These are phyloP conservation scores for Nibea coibor DNA, from an alignment of 2,113 vertebrate species.

Conservation along the genomic window DNA sequence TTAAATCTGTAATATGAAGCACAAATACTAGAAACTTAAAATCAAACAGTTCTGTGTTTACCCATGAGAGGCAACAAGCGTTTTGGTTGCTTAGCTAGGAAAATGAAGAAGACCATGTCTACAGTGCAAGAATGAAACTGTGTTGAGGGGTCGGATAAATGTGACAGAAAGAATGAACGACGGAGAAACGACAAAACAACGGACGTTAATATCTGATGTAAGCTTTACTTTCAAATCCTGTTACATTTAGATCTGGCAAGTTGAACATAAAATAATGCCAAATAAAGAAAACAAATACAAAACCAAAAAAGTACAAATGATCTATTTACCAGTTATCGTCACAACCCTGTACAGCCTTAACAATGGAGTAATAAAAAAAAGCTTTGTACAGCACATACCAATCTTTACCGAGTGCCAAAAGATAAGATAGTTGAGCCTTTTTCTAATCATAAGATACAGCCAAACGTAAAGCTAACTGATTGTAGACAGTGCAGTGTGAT, in stretches of 20 bases:
- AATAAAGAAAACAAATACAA: slow-evolving; percentile 81
- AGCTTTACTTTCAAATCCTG: slow-evolving; percentile 99
- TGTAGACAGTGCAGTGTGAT: slow-evolving; percentile 87
- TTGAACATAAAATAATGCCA: slow-evolving; percentile 92
- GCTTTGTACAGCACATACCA: slow-evolving; percentile 99
- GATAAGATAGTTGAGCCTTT: slow-evolving; percentile 85
- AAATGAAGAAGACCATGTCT: background rate
- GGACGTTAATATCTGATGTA: slow-evolving; percentile 89
- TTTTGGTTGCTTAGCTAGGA: background rate
- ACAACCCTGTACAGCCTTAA: slow-evolving; percentile 99
- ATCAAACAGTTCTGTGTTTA: background rate
- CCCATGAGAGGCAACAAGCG: background rate
- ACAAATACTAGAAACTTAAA: background rate
- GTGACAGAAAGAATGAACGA: background rate
- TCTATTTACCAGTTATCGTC: slow-evolving; percentile 97
- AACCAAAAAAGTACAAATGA: slow-evolving; percentile 86
- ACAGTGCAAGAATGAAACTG: background rate
- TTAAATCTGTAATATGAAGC: background rate
- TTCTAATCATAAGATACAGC: slow-evolving; percentile 86
- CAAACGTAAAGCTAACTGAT: slow-evolving; percentile 84
- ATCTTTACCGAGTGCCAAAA: slow-evolving; percentile 90
- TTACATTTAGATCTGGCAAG: slow-evolving; percentile 99
- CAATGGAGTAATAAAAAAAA: slow-evolving; percentile 94
- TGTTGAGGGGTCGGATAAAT: background rate
- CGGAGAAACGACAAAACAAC: slow-evolving; percentile 55